phyloP scores from a whole-genome alignment of 2,888 invertebrate genomes.

The Cryptophagus acutangulus region DNA sequence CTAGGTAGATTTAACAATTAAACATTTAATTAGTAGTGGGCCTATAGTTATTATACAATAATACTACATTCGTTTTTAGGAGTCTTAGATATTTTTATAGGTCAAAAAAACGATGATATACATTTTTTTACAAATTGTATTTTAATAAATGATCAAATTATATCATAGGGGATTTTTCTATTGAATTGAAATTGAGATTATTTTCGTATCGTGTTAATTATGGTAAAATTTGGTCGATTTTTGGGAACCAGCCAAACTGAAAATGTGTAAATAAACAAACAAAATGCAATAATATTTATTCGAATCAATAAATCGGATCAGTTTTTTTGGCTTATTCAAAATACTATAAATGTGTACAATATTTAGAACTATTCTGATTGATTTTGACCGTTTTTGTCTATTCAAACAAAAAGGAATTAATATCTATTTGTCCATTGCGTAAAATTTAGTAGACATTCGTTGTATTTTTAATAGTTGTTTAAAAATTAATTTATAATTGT shows the following conservation, averaged over 20 bases:
- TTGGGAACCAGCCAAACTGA: too few species aligned
- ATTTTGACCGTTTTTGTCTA: too few species aligned
- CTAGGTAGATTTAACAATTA: constrained; percentile 42
- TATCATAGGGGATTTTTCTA: too few species aligned
- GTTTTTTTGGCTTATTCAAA: constrained; percentile 32
- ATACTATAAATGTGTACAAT: constrained; percentile 19
- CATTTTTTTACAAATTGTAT: too few species aligned
- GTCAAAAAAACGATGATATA: constrained; percentile 30
- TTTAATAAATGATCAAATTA: too few species aligned
- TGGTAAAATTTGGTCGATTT: too few species aligned
- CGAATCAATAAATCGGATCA: constrained; percentile 14
- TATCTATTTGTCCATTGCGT: constrained; percentile 42
- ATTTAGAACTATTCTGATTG: constrained; percentile 13
- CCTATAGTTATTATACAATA: constrained; percentile 46
- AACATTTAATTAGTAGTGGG: constrained; percentile 39
- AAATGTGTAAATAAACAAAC: too few species aligned
- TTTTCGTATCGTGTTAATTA: too few species aligned
- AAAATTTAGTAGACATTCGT: constrained; percentile 36
- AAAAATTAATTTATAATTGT: constrained; percentile 34
- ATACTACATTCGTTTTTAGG: constrained; percentile 13
- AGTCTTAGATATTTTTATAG: constrained; percentile 31
- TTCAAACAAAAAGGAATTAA: too few species aligned
- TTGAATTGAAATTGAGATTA: too few species aligned
- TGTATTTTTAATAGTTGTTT: constrained; percentile 41
- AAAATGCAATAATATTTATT: constrained; percentile 6